Base-by-base conservation (phyloP, 2,113 vertebrate species). In the Dryoscopus gambensis region DNA sequence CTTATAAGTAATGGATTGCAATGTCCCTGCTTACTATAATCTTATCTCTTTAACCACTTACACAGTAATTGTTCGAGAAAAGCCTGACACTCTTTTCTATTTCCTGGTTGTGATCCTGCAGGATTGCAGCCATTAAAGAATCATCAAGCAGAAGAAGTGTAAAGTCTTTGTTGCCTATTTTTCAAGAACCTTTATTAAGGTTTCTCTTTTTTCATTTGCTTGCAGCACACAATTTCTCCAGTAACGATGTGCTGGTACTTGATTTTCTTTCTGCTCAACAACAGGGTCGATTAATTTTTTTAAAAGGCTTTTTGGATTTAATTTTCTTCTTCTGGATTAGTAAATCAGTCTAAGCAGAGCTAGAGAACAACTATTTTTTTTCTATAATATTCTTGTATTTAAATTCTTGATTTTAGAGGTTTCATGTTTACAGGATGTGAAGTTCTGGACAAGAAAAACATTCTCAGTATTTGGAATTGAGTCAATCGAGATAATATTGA, bases 41-140 rank as follows among this genome's bases (percentile, higher is more conserved):
- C 84, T 96, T 95, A 93, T 92, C 91, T 95, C 87, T 93, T 95
- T 91, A 96, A 91, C 74, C 89, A 91, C 65, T 95, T 95, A 91
- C 31, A 50, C 62, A 65, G 82, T 96, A 95, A 94, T 96, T 95
- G 53, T 73, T 92, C 0, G 8, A 91, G 74, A 95, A 89, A 94
- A 85, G 84, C 83, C 70, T 88, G 90, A 89, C 81, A 89, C 16
- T 85, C 18, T 92, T 84, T 88, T 76, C 85, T 73, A 4, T 94
- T 95, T 96, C 82, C 88, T 92, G 70, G 63, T 83, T 90, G 79
- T 80, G 88, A 76, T 92, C 53, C 62, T 87, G 70, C 56, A 95
- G 89, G 94, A 93, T 83, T 95, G 70, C 37, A 94, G 42, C 46
- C 81, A 90, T 91, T 96, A 96, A 95, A 68, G 65, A 91, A 80